Evolutionary conservation across 2,797 vertebrate genomes (phyloP), one percentile per base, ranked within the genome.

Genomic region (Anabacerthia variegaticeps): DNA sequence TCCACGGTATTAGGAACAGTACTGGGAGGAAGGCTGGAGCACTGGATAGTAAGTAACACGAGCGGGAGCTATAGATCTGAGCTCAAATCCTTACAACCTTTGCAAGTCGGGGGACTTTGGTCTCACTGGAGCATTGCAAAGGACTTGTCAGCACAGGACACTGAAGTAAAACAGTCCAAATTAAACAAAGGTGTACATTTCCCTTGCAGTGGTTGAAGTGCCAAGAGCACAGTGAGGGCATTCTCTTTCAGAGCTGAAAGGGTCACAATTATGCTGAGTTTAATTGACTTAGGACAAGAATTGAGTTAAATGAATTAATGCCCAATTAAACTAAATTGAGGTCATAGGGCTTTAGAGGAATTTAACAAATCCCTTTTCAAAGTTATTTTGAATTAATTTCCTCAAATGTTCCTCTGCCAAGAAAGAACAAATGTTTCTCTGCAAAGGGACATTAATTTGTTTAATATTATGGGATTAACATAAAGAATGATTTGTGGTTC

Each of bases 301-400:
- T 69, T 69, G 41, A 87, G 23, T 93, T 94, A 82, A 95, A 93
- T 0, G 0, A 96, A 85, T 92, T 92, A 94, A 94, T 86, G 71
- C 23, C 26, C 72, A 80, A 63, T 95, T 95, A 94, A 93, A 85
- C 56, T 79, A 77, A 95, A 59, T 34, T 44, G 63, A 87, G 72
- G 87, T 91, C 87, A 85, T 41, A 85, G 77, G 59, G 55, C 67
- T 81, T 85, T 74, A 61, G 75, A 74, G 41, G 56, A 89, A 88
- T 92, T 91, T 95, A 89, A 85, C 91, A 92, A 93, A 91, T 71
- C 34, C 30, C 20, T 80, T 91, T 95, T 71, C 49, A 77, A 93
- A 95, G 49, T 71, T 92, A 80, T 78, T 77, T 62, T 83, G 85
- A 80, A 92, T 94, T 94, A 75, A 93, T 94, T 94, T 95, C n/a